Evolutionary conservation across 2,797 vertebrate genomes (phyloP).

Genomic region (Rousettus madagascariensis): DNA sequence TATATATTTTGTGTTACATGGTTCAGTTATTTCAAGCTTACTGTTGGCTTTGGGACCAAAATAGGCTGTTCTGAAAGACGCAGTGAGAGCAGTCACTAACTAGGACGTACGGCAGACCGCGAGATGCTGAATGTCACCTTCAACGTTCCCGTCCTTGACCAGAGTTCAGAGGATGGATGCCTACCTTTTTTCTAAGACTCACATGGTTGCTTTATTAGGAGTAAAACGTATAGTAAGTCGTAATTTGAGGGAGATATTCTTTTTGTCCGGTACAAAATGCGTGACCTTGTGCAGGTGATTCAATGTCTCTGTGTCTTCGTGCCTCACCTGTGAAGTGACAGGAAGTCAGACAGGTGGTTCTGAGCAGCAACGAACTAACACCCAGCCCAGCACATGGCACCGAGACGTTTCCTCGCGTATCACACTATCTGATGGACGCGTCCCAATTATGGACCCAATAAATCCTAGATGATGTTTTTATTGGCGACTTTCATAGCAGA

Average conservation of each 20-base stretch:
- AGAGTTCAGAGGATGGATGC: not conserved
- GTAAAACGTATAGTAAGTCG: not conserved
- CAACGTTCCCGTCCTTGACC: not conserved
- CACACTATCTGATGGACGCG: not conserved
- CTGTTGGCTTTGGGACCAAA: slow-evolving; percentile 68
- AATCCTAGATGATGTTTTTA: not conserved
- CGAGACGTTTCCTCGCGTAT: not conserved
- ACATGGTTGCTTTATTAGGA: not conserved
- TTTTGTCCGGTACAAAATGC: not conserved
- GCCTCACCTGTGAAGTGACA: not conserved
- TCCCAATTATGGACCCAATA: not conserved
- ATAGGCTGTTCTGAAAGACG: slow-evolving; percentile 61
- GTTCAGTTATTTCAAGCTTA: slow-evolving; percentile 71
- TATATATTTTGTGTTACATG: slow-evolving; percentile 41
- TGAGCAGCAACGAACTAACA: not conserved
- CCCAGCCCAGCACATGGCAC: not conserved
- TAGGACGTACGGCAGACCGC: not conserved
- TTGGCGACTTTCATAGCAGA: not conserved
- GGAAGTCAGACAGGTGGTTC: not conserved
- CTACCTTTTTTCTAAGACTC: not conserved
- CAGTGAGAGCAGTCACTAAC: not conserved
- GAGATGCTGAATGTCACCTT: slow-evolving; percentile 64
- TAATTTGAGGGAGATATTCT: not conserved
- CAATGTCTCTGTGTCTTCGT: not conserved
- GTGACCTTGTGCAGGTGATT: not conserved